Evolutionary conservation across 2,797 vertebrate species (phyloP), one percentile per base, ranked within the genome.

Genomic region (Paedocypris micromegethes): DNA sequence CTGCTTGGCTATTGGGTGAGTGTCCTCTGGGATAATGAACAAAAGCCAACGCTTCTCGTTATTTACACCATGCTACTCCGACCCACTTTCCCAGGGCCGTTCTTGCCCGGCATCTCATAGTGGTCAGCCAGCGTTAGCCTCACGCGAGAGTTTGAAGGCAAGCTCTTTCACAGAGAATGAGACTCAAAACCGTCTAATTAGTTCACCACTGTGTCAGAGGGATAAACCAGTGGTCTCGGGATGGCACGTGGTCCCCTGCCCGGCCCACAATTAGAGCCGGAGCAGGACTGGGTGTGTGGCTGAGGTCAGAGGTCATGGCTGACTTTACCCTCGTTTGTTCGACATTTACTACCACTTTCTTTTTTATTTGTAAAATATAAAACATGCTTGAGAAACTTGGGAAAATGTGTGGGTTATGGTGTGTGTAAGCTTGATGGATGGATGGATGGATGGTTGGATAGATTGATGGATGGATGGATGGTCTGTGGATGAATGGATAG

Each of bases 181-280:
- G 23, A 23, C 23, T 23, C 23, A 23, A 23, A 23, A 23, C 23
- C 23, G 1, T 90, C 91, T 94, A 94, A 95, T 94, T 93, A 94
- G 90, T 92, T 93, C 88, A 93, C 93, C 90, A 92, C 90, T 91
- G 88, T 93, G 91, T 92, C 91, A 79, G 23, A 23, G 53, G 78
- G 39, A 69, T 52, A 70, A 68, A 72, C 70, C 72, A 23, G 80
- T 83, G 75, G 58, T 49, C 63, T 60, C 8, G 4, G 48, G 53
- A 77, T 72, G 56, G 51, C 7, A 38, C 64, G 59, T 72, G 77
- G 78, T 70, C 69, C 76, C 75, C 67, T 75, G 75, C 40, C 52
- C 60, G 58, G 43, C 59, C 68, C 73, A 42, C 76, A 75, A 77
- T 72, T 79, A 79, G 73, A 72, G 64, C 54, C 68, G 1, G 42